phyloP scores from a whole-genome alignment of 2,797 vertebrate genomes.

The Scomberomorus guttatus region DNA sequence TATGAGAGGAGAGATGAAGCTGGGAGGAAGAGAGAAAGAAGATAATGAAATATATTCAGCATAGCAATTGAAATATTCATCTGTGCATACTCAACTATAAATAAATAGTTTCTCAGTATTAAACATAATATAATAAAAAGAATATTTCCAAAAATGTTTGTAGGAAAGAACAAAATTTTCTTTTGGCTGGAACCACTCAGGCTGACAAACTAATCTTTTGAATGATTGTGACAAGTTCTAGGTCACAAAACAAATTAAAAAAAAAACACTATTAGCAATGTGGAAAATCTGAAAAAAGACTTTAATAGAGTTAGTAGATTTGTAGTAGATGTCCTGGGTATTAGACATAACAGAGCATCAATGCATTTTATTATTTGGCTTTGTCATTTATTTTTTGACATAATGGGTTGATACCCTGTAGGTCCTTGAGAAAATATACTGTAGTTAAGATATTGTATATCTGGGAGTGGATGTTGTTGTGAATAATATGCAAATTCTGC shows the following conservation, averaged over 20 bases:
- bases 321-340: not conserved
- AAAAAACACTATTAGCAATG: not conserved
- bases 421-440: not conserved
- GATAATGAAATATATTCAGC: constrained; percentile 50
- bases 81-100: constrained; percentile 10
- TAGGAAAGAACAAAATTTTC: not conserved
- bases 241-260: not conserved
- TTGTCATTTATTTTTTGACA: not conserved
- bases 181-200: not conserved
- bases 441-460: no score
- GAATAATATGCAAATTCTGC: not conserved
- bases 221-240: not conserved
- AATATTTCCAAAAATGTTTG: not conserved
- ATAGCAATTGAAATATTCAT: constrained; percentile 23
- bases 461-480: not conserved
- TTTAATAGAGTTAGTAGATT: not conserved
- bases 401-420: not conserved
- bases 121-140: not conserved
- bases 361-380: no score
- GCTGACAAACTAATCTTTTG: not conserved
- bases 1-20: constrained; percentile 40
- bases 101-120: constrained; percentile 10
- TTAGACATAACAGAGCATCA: not conserved
- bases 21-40: constrained; percentile 39
- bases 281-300: not conserved